phyloP scores from a whole-genome alignment of 2,888 invertebrate species.

The Petrolisthes manimaculis region DNA sequence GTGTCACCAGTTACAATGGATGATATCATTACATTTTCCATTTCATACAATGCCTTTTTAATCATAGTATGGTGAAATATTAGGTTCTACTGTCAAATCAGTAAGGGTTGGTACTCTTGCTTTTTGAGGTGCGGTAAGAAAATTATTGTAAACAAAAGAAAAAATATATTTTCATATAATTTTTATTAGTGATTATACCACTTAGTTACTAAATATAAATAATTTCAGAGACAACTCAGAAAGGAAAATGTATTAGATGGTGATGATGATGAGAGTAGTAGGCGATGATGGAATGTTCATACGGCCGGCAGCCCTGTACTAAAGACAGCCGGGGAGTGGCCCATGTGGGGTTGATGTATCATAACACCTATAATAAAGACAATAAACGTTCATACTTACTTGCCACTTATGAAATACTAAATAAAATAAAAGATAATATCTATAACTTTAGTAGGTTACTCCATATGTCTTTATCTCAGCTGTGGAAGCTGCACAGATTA shows the following conservation, averaged over 20 bases:
- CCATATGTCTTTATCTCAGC: no score
- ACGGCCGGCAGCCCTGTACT: background rate
- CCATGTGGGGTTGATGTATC: background rate
- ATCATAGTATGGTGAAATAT: background rate
- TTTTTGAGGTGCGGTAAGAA: slow-evolving; percentile 3
- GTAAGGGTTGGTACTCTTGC: background rate
- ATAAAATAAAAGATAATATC: background rate
- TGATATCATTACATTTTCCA: background rate
- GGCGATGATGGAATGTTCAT: background rate
- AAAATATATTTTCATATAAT: background rate
- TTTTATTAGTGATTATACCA: background rate
- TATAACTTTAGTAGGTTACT: no score
- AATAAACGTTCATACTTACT: no score
- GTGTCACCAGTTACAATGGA: background rate
- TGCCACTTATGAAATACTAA: background rate
- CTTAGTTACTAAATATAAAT: background rate
- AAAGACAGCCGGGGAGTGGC: background rate
- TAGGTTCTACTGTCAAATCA: background rate
- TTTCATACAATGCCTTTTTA: background rate
- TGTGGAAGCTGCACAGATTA: no score
- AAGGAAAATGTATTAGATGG: background rate
- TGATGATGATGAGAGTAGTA: background rate
- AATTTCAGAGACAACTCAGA: background rate
- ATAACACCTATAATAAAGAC: no score
- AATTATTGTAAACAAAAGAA: slow-evolving; percentile 15